Conservation (phyloP, 2,113 vertebrate species). For the Danio rerio region GRCz12tu NC_133198.1:3054001-3054500, state of each 20-base stretch:
- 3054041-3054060: slow-evolving; percentile 59
- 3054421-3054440: too few relatives aligned
- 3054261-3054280: neutral
- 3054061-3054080: slow-evolving; percentile 20
- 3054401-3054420: too few relatives aligned
- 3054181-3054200: neutral
- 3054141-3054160: neutral
- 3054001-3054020: neutral
- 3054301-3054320: too few relatives aligned
- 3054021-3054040: slow-evolving; percentile 54
- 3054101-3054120: slow-evolving; percentile 50
- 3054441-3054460: too few relatives aligned
- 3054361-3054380: too few relatives aligned
- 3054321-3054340: too few relatives aligned
- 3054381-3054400: too few relatives aligned
- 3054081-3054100: slow-evolving; percentile 41
- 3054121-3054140: slow-evolving; percentile 26
- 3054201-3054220: neutral
- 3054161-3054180: neutral
- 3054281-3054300: neutral
- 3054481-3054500: too few relatives aligned
- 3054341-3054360: too few relatives aligned
- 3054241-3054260: neutral
- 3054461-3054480: too few relatives aligned
- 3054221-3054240: neutral